Evolutionary conservation across 1,140 invertebrate species (phyloP).

Genomic region (Lasioglossum baleicum): DNA sequence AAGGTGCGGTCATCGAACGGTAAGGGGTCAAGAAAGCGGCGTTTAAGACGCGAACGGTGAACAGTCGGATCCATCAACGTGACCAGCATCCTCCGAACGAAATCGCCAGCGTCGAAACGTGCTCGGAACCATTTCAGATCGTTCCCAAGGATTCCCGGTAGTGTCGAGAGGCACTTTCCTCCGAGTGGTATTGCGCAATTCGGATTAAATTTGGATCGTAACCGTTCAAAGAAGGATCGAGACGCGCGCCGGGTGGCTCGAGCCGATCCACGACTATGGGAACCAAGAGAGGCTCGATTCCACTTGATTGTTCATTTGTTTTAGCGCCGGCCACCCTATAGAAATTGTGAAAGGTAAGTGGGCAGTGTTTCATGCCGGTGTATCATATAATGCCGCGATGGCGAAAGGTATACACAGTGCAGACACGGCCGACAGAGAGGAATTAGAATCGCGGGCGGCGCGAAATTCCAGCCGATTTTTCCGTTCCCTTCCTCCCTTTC

Average conservation of each 20-base stretch:
- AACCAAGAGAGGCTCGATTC: too few relatives aligned
- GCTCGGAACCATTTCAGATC: neutral
- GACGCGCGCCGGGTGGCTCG: too few relatives aligned
- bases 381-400: constrained; percentile 41
- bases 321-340: constrained; percentile 23
- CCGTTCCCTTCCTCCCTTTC: neutral
- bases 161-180: neutral
- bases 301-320: neutral
- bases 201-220: constrained; percentile 22
- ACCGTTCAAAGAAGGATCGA: neutral
- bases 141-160: constrained; percentile 1
- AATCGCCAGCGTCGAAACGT: neutral
- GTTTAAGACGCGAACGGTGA: neutral
- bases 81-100: neutral
- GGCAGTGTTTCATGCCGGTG: constrained; percentile 11
- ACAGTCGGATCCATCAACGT: neutral
- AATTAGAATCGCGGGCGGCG: constrained; percentile 43
- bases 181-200: constrained; percentile 8
- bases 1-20: too few relatives aligned
- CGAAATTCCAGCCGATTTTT: constrained; percentile 34
- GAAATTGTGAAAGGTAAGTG: constrained; percentile 41
- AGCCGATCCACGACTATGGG: too few relatives aligned
- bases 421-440: constrained; percentile 4
- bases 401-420: constrained; percentile 31
- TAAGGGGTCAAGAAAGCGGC: neutral